These are phyloP conservation scores for Phylloscopus trochilus DNA, from an alignment of 2,113 vertebrate species.

Conservation along the genomic window DNA sequence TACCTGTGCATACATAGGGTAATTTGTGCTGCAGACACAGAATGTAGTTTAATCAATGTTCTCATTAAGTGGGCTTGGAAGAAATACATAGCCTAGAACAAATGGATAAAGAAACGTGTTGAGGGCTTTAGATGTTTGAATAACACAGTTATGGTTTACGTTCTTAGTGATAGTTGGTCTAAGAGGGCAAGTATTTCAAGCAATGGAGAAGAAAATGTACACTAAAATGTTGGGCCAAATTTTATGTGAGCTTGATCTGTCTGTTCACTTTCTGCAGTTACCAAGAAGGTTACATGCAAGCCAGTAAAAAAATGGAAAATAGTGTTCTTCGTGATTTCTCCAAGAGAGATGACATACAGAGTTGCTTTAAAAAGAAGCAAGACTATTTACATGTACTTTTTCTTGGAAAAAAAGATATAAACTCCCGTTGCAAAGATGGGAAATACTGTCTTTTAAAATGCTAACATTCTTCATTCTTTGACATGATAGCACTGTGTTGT, in stretches of 20 bases:
- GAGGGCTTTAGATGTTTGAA: neutral
- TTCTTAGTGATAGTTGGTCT: neutral
- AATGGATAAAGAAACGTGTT: neutral
- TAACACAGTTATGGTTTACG: neutral
- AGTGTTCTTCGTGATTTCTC: neutral
- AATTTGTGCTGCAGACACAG: neutral
- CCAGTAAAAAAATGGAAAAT: conserved; percentile 7
- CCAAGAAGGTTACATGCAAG: conserved; percentile 6
- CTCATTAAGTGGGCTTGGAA: neutral
- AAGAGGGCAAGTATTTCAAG: neutral
- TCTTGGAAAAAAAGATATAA: neutral
- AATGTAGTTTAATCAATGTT: neutral
- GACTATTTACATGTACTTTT: neutral
- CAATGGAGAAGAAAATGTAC: neutral
- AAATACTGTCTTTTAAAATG: neutral
- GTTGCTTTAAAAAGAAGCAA: conserved; percentile 32
- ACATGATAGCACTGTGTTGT: neutral
- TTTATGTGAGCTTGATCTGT: neutral
- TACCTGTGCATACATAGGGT: neutral
- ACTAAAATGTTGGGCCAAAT: neutral
- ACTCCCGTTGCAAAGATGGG: neutral
- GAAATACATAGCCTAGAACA: neutral
- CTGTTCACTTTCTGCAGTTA: conserved; percentile 34
- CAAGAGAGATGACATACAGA: neutral
- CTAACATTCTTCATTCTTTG: neutral